Evolutionary conservation across 2,888 invertebrate genomes (phyloP).

Genomic region (Amphipoea oculea): DNA sequence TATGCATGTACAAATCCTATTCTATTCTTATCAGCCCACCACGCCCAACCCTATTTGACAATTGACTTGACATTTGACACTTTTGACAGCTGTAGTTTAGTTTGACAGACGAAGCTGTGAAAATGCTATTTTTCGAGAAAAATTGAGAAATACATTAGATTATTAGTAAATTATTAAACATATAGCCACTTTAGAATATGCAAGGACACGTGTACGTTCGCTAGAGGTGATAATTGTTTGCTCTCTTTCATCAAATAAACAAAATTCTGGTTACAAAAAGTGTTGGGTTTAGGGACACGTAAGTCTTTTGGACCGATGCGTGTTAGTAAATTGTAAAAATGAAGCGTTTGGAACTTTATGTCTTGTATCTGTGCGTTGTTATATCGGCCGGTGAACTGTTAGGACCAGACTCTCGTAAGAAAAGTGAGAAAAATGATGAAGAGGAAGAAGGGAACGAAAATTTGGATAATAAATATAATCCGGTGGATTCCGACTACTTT

Average conservation of each 20-base stretch:
- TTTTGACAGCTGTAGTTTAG: not conserved
- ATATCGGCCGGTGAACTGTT: slow-evolving; percentile 80
- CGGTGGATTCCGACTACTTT: slow-evolving; percentile 75
- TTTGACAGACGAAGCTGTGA: slow-evolving; percentile 30
- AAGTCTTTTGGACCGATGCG: slow-evolving; percentile 75
- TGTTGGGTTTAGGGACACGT: slow-evolving; percentile 80
- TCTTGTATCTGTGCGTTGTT: slow-evolving; percentile 78
- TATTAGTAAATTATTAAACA: slow-evolving; percentile 23
- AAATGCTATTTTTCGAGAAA: slow-evolving; percentile 42
- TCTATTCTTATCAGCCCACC: too few species aligned
- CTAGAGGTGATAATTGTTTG: slow-evolving; percentile 53
- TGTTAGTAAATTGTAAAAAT: slow-evolving; percentile 71
- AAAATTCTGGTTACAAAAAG: slow-evolving; percentile 27
- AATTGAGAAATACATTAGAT: slow-evolving; percentile 32
- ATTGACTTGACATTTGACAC: not conserved
- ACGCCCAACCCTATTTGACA: too few species aligned
- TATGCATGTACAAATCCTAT: too few species aligned
- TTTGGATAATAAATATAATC: slow-evolving; percentile 66
- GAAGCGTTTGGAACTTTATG: slow-evolving; percentile 75
- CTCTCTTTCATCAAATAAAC: slow-evolving; percentile 39
- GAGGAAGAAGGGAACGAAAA: slow-evolving; percentile 71
- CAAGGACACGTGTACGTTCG: slow-evolving; percentile 60
- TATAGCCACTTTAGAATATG: not conserved
- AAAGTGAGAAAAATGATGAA: slow-evolving; percentile 74
- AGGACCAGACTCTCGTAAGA: slow-evolving; percentile 79